Conservation (phyloP, 2,888 invertebrate species). For the Lydus trimaculatus region DNA sequence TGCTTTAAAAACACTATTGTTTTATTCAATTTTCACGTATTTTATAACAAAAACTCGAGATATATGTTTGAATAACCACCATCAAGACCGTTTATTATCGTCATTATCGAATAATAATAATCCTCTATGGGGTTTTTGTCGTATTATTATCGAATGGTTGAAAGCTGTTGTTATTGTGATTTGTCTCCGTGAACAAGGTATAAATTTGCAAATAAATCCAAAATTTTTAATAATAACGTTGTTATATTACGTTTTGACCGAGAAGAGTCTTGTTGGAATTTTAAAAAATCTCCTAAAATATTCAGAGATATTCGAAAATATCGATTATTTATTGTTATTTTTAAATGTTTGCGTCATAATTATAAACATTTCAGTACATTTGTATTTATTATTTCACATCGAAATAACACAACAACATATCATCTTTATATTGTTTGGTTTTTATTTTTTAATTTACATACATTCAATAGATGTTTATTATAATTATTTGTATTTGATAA, state of each 20-base stretch:
- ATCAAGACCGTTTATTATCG: constrained; percentile 30
- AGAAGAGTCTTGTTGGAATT: constrained; percentile 61
- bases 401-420: background rate
- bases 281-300: constrained; percentile 73
- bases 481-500: constrained; percentile 51
- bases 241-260: constrained; percentile 73
- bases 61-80: constrained; percentile 44
- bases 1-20: constrained; percentile 55
- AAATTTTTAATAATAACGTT: constrained; percentile 71
- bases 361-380: constrained; percentile 13
- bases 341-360: constrained; percentile 65
- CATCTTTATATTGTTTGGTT: constrained; percentile 39
- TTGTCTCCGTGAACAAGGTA: constrained; percentile 75
- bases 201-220: constrained; percentile 72
- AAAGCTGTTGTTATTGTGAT: constrained; percentile 70
- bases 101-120: constrained; percentile 35
- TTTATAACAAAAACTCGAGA: constrained; percentile 54
- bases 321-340: constrained; percentile 73
- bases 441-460: constrained; percentile 56
- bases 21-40: constrained; percentile 57
- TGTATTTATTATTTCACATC: constrained; percentile 10
- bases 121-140: constrained; percentile 57
- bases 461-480: constrained; percentile 53
- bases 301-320: constrained; percentile 70
- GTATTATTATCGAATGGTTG: constrained; percentile 79